A percentile compares a stretch with the other conserved stretches of the same genome.
phyloP scores from a whole-genome alignment of 2,797 vertebrate species.

The Acanthiza pusilla region DNA sequence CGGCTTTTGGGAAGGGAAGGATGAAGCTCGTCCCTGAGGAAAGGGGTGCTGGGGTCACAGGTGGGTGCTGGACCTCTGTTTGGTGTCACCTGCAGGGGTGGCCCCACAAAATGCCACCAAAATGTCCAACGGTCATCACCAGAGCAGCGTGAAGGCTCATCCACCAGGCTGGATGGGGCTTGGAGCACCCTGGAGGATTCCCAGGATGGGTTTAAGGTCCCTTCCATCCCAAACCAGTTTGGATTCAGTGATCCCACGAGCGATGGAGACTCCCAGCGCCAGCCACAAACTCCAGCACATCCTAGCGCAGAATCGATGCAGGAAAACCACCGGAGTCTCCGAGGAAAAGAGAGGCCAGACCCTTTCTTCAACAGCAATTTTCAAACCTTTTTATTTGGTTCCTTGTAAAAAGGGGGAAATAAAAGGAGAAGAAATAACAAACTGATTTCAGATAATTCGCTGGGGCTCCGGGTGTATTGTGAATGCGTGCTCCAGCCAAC shows the following conservation, averaged over 20 bases:
- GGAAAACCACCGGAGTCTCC: background rate
- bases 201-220: background rate
- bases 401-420: constrained; percentile 23
- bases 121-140: fast-evolving
- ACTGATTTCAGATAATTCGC: constrained; percentile 42
- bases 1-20: background rate
- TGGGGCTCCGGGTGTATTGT: constrained; percentile 18
- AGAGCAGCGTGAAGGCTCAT: background rate
- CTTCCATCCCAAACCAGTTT: background rate
- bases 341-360: background rate
- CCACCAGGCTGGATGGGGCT: background rate
- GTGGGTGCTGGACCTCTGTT: background rate
- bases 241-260: background rate
- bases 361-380: constrained; percentile 29
- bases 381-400: constrained; percentile 49
- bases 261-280: background rate
- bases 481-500: constrained; percentile 33
- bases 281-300: background rate
- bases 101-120: background rate
- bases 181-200: background rate
- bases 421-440: constrained; percentile 48
- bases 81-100: fast-evolving
- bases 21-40: background rate
- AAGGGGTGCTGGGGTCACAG: fast-evolving
- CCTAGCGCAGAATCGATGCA: background rate